These are phyloP conservation scores for Caenorhabditis macrosperma DNA, from an alignment of 2,888 invertebrate species.

Conservation along the genomic window DNA sequence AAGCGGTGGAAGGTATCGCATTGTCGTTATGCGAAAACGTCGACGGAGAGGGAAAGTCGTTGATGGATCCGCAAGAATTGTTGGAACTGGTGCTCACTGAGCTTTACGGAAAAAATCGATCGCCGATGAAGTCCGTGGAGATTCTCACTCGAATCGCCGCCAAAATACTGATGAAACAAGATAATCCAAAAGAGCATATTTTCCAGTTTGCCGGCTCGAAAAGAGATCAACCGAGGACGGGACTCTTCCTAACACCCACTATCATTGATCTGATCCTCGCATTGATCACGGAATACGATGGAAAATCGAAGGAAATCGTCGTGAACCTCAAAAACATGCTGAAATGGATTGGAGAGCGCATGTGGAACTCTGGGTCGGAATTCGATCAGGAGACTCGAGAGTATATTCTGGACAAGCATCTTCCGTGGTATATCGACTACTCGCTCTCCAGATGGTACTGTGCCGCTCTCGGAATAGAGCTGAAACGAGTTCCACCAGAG, in stretches of 20 bases:
- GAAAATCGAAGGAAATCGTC: not conserved
- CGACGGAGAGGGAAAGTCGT: not conserved
- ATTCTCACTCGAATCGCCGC: constrained; percentile 10
- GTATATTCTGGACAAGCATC: not conserved
- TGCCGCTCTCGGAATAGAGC: not conserved
- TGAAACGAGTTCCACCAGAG: constrained; percentile 4
- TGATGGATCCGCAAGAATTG: not conserved
- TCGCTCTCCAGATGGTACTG: constrained; percentile 14
- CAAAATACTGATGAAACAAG: not conserved
- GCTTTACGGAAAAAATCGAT: constrained; percentile 10
- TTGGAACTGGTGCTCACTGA: constrained; percentile 21
- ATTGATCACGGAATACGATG: not conserved
- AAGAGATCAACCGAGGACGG: not conserved
- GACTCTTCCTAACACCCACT: constrained; percentile 1
- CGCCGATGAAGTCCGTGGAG: constrained; percentile 20
- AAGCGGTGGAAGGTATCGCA: not conserved
- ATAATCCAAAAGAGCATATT: not conserved
- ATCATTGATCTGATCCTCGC: constrained; percentile 14
- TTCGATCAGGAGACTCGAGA: constrained; percentile 24
- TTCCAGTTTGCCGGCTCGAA: not conserved
- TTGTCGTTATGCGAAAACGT: not conserved
- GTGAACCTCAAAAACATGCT: not conserved
- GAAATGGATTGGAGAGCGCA: not conserved
- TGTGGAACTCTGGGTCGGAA: not conserved
- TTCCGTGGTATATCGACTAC: constrained; percentile 25